Percentiles rank a stretch among this genome's conserved stretches.
phyloP scores from a whole-genome alignment of 2,797 vertebrate species.

The Peromyscus attwateri region DNA sequence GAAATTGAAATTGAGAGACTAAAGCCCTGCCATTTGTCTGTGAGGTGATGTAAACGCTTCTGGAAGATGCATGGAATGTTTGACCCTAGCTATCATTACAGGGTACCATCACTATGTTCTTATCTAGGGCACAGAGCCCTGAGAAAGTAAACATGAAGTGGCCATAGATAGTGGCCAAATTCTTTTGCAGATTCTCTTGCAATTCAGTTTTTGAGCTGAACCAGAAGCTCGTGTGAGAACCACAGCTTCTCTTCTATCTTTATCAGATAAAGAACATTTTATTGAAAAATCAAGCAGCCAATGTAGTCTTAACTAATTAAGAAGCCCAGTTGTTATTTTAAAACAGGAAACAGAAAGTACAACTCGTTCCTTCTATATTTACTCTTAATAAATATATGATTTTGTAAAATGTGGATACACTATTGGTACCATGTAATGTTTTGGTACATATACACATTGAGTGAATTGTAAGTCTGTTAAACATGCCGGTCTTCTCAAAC shows the following conservation, averaged over 20 bases:
- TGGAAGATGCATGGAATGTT: not conserved
- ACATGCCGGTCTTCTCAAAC: not conserved
- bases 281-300: not conserved
- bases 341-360: not conserved
- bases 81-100: not conserved
- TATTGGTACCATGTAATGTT: not conserved
- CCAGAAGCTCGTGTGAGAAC: not conserved
- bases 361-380: not conserved
- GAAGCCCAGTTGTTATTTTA: not conserved
- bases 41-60: not conserved
- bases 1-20: not conserved
- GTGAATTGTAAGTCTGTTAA: not conserved
- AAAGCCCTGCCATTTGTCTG: not conserved
- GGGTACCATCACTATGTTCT: not conserved
- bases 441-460: not conserved
- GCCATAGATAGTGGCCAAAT: not conserved
- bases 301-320: not conserved
- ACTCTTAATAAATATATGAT: not conserved
- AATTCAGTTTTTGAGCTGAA: slow-evolving; percentile 9
- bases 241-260: not conserved
- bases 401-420: not conserved
- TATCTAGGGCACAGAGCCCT: not conserved
- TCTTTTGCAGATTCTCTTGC: not conserved
- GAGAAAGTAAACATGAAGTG: not conserved
- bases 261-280: not conserved